phyloP scores from a whole-genome alignment of 2,797 vertebrate genomes.

The Sebastes oblongus region DNA sequence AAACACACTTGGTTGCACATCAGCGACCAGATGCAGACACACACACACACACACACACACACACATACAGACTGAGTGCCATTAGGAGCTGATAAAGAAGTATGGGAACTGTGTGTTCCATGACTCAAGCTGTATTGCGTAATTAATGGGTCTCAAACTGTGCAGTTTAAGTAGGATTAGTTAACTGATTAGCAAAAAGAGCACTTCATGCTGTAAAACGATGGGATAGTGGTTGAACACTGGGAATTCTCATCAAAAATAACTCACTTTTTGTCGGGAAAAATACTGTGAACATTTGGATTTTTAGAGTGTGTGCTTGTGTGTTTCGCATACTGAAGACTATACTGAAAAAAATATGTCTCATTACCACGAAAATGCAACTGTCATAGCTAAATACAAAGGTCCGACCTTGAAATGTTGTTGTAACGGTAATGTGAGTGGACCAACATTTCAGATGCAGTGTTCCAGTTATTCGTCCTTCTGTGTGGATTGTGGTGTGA shows the following conservation, averaged over 20 bases:
- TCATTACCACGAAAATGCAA: not conserved
- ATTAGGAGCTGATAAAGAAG: slow-evolving; percentile 63
- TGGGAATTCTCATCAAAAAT: not conserved
- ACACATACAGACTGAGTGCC: not conserved
- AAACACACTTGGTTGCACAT: slow-evolving; percentile 27
- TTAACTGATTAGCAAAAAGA: slow-evolving; percentile 51
- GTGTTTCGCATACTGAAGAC: not conserved
- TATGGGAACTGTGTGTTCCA: slow-evolving; percentile 39
- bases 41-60: not conserved
- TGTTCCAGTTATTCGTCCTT: not conserved
- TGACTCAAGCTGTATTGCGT: slow-evolving; percentile 48
- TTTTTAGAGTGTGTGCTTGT: not conserved
- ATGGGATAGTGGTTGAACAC: not conserved
- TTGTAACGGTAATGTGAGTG: not conserved
- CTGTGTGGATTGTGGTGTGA: not conserved
- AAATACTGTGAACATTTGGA: not conserved
- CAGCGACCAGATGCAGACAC: not conserved
- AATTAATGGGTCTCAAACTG: slow-evolving; percentile 53
- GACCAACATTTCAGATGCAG: not conserved
- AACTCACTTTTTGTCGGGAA: not conserved
- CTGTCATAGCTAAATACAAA: not conserved
- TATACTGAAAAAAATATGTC: not conserved
- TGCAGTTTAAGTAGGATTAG: slow-evolving; percentile 58
- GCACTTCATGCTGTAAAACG: slow-evolving; percentile 17
- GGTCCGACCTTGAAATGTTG: not conserved